These are phyloP conservation scores for Saccostrea glomerata DNA, from an alignment of 1,140 invertebrate species.

Conservation along the genomic window DNA sequence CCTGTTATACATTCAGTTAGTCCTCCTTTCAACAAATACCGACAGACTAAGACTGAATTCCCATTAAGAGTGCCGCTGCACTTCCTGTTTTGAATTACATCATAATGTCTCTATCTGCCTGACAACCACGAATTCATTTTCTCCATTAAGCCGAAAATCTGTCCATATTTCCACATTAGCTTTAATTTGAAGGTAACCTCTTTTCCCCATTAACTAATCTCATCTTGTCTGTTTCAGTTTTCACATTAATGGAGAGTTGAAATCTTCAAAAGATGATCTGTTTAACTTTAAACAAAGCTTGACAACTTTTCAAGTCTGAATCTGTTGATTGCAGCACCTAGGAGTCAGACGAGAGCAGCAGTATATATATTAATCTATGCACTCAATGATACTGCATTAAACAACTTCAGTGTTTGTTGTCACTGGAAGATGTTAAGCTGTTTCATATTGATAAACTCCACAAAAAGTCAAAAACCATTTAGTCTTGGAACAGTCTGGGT, in stretches of 20 bases:
- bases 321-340: not conserved
- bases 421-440: no score
- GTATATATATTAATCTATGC: not conserved
- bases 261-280: constrained; percentile 16
- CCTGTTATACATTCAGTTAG: not conserved
- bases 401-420: not conserved
- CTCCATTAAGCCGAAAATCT: not conserved
- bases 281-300: constrained; percentile 4
- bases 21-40: not conserved
- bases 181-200: not conserved
- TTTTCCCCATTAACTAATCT: constrained; percentile 14
- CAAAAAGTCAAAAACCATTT: no score
- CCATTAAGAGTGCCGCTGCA: not conserved
- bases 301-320: not conserved
- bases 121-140: constrained; percentile 10
- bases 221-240: not conserved
- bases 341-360: not conserved
- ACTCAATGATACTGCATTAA: not conserved
- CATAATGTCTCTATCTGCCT: not conserved
- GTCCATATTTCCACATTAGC: not conserved
- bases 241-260: not conserved
- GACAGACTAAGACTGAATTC: not conserved
- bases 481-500: no score
- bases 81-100: constrained; percentile 19
- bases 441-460: no score